Evolutionary conservation across 2,888 invertebrate species (phyloP).

Genomic region (Stomorhina lunata): DNA sequence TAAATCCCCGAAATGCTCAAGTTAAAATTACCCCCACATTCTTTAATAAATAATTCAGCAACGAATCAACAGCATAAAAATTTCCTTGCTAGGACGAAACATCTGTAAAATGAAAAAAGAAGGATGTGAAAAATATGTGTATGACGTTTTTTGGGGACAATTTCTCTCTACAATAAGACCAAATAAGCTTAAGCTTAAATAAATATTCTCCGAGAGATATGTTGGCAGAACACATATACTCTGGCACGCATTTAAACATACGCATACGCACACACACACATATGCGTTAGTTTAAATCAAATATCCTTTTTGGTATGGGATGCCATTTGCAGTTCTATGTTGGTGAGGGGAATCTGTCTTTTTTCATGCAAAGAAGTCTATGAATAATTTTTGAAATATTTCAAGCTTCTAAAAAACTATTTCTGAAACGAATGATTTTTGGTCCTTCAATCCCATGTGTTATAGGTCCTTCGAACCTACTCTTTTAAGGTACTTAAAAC

Average conservation of each 20-base stretch:
- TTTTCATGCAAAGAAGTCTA: too few species aligned
- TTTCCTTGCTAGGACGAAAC: background rate
- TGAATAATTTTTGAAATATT: too few species aligned
- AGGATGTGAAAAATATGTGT: background rate
- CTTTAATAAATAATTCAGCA: background rate
- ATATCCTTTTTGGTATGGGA: background rate
- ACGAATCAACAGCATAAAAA: background rate
- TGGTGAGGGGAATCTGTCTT: background rate
- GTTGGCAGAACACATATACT: slow-evolving; percentile 18
- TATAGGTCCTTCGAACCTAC: too few species aligned
- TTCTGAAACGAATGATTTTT: too few species aligned
- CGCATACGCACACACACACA: background rate
- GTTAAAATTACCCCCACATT: slow-evolving; percentile 17
- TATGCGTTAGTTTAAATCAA: background rate
- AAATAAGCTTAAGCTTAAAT: slow-evolving; percentile 33
- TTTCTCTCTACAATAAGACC: slow-evolving; percentile 12
- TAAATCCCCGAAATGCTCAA: slow-evolving; percentile 18
- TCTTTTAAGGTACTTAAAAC: too few species aligned
- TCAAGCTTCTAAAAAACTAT: too few species aligned
- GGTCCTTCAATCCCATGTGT: too few species aligned
- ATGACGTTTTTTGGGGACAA: background rate
- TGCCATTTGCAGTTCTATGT: slow-evolving; percentile 3
- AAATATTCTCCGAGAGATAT: background rate
- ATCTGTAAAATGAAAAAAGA: slow-evolving; percentile 17
- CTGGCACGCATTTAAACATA: too few species aligned